phyloP scores from a whole-genome alignment of 2,888 invertebrate genomes.

The Drosophila testacea region DNA sequence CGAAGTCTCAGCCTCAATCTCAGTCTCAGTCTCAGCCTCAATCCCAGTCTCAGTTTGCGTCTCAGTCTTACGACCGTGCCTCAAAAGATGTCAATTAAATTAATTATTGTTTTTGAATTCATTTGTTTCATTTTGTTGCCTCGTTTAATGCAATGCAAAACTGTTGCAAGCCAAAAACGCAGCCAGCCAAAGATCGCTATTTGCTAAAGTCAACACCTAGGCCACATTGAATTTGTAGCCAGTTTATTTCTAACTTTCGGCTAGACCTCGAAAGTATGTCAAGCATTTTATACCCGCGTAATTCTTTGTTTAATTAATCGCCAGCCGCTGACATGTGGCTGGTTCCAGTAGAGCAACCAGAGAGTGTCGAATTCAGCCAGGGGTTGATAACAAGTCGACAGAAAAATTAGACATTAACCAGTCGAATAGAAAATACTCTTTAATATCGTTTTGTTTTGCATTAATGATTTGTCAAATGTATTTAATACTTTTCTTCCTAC shows the following conservation, averaged over 20 bases:
- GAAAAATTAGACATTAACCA: background rate
- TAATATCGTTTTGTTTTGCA: background rate
- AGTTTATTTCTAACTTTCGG: constrained; percentile 52
- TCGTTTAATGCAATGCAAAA: constrained; percentile 77
- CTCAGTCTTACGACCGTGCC: constrained; percentile 66
- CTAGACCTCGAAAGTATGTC: constrained; percentile 77
- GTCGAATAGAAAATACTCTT: constrained; percentile 38
- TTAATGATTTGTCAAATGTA: background rate
- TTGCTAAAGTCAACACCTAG: constrained; percentile 65
- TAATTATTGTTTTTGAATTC: constrained; percentile 80
- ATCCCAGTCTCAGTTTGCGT: constrained; percentile 31
- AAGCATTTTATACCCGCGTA: constrained; percentile 83
- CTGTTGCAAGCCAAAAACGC: constrained; percentile 53
- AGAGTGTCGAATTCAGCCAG: constrained; percentile 49
- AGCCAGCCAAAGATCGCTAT: constrained; percentile 58
- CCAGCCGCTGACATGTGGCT: constrained; percentile 75
- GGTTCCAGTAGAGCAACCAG: constrained; percentile 73
- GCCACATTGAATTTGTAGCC: constrained; percentile 23
- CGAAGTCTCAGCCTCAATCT: constrained; percentile 35
- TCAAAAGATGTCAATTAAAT: constrained; percentile 84
- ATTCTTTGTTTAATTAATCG: constrained; percentile 81
- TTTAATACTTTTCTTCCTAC: background rate
- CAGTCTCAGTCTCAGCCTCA: constrained; percentile 34
- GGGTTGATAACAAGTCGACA: constrained; percentile 66
- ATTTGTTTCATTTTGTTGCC: constrained; percentile 27